A percentile compares a stretch with the other conserved stretches of the same genome.
These are phyloP conservation scores for Anoplophora glabripennis DNA, from an alignment of 1,140 invertebrate genomes.

Conservation along the genomic window DNA sequence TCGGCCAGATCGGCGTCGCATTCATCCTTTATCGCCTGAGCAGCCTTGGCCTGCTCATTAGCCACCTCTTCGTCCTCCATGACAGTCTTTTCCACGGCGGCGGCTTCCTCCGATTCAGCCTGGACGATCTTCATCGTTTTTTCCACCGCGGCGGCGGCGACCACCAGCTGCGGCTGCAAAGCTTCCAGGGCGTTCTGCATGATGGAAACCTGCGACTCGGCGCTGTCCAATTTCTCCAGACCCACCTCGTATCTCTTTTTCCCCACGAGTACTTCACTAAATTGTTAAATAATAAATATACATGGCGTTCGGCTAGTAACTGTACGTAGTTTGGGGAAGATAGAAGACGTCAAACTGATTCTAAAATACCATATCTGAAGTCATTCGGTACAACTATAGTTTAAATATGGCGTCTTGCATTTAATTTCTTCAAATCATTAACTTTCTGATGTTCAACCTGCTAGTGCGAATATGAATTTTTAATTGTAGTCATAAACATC, in stretches of 20 bases:
- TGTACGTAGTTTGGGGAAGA: too few relatives aligned
- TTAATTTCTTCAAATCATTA: too few relatives aligned
- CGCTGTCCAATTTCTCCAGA: constrained; percentile 81
- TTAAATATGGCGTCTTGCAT: too few relatives aligned
- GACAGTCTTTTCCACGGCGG: constrained; percentile 62
- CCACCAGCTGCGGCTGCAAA: constrained; percentile 84
- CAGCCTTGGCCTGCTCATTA: constrained; percentile 65
- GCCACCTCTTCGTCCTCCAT: constrained; percentile 56
- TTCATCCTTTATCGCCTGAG: constrained; percentile 89
- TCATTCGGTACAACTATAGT: too few relatives aligned
- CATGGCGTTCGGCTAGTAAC: too few relatives aligned
- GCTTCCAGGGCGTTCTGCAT: constrained; percentile 84
- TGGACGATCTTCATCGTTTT: constrained; percentile 75
- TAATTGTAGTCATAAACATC: too few relatives aligned
- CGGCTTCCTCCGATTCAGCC: constrained; percentile 80
- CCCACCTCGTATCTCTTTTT: constrained; percentile 82
- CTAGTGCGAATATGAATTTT: too few relatives aligned
- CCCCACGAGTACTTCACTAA: constrained; percentile 19
- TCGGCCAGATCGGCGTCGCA: constrained; percentile 92
- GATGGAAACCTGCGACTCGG: constrained; percentile 75
- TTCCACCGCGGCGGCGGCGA: constrained; percentile 81
- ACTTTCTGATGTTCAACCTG: too few relatives aligned
- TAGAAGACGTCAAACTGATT: too few relatives aligned
- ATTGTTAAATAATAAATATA: neutral
- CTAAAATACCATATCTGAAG: too few relatives aligned